A percentile compares a stretch with the other conserved stretches of the same genome.
Conservation (phyloP, 2,797 vertebrate species). For the Enoplosus armatus region DNA sequence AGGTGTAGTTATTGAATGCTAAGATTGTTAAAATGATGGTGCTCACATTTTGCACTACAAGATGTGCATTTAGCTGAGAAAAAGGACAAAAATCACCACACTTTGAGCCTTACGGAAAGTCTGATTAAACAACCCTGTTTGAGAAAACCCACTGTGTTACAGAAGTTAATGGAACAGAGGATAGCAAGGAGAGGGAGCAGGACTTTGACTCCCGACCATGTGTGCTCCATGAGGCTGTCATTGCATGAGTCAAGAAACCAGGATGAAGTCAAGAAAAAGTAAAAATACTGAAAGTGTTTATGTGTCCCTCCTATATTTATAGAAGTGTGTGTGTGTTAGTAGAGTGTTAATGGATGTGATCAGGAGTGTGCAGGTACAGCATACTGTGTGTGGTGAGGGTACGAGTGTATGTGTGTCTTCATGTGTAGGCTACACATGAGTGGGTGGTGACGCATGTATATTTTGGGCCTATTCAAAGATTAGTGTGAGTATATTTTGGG, state of each 20-base stretch:
- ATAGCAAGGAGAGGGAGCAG: not conserved
- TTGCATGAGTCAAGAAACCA: too few species aligned
- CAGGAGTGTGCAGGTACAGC: not conserved
- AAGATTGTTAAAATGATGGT: not conserved
- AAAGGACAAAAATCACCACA: too few species aligned
- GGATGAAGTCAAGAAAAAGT: not conserved
- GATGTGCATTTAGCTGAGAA: too few species aligned
- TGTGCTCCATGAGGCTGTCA: not conserved
- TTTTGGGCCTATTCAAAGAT: constrained; percentile 11
- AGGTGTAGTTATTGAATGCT: not conserved
- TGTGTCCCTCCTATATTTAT: not conserved
- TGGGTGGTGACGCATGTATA: not conserved
- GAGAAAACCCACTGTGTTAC: too few species aligned
- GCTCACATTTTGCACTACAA: not conserved
- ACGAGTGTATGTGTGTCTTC: too few species aligned
- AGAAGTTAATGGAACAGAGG: not conserved
- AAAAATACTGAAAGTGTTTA: not conserved
- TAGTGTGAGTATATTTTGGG: constrained; percentile 14
- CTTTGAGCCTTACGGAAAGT: not conserved
- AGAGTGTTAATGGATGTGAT: not conserved
- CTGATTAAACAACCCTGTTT: too few species aligned
- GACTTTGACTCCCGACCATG: not conserved
- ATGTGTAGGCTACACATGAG: constrained; percentile 9
- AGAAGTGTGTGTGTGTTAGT: not conserved
- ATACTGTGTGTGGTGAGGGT: not conserved